phyloP scores from a whole-genome alignment of 2,888 invertebrate genomes.

The Eledone cirrhosa region DNA sequence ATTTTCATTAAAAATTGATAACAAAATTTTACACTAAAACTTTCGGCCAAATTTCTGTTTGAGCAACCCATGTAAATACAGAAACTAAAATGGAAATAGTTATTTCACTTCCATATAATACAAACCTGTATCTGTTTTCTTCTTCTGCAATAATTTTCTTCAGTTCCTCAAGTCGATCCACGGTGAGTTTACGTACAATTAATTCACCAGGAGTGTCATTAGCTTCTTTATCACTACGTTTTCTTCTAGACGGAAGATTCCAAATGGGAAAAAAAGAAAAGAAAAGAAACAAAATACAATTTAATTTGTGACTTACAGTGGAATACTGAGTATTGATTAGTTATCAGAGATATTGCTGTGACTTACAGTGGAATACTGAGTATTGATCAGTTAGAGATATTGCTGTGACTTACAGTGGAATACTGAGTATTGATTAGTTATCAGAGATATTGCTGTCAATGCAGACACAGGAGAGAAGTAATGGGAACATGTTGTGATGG shows the following conservation, averaged over 20 bases:
- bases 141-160: slow-evolving; percentile 77
- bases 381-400: too few relatives aligned
- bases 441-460: too few relatives aligned
- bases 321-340: not conserved
- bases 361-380: too few relatives aligned
- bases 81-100: not conserved
- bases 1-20: not conserved
- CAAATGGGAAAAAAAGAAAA: slow-evolving; percentile 33
- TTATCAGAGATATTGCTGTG: too few relatives aligned
- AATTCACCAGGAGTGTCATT: slow-evolving; percentile 80
- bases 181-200: slow-evolving; percentile 79
- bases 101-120: not conserved
- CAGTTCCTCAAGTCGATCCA: slow-evolving; percentile 82
- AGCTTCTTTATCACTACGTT: slow-evolving; percentile 71
- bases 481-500: too few relatives aligned
- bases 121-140: slow-evolving; percentile 76
- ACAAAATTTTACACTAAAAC: not conserved
- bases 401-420: too few relatives aligned
- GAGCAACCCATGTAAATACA: not conserved
- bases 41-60: not conserved
- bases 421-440: too few relatives aligned
- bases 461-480: too few relatives aligned
- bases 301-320: not conserved
- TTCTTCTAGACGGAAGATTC: slow-evolving; percentile 68
- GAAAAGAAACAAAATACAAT: not conserved